Evolutionary conservation across 2,113 vertebrate genomes (phyloP).

Genomic region (Pionites leucogaster): DNA sequence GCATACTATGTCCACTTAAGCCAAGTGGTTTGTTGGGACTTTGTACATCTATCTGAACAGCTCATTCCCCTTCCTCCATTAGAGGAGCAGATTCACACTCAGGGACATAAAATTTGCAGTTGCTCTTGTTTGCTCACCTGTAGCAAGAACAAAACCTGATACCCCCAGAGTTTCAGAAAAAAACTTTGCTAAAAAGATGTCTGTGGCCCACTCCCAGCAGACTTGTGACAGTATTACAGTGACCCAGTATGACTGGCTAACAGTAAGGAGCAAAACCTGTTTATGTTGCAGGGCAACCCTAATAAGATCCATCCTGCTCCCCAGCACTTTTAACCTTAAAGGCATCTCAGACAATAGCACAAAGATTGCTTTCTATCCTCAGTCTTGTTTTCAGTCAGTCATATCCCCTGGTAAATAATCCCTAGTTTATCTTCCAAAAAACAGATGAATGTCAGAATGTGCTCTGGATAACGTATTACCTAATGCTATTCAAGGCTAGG

Average conservation of each 20-base stretch:
- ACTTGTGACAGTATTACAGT: background rate
- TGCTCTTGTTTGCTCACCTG: background rate
- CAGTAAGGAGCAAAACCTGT: background rate
- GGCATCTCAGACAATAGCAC: background rate
- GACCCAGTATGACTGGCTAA: background rate
- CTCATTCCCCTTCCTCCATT: background rate
- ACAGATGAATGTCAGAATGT: background rate
- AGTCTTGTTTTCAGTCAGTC: background rate
- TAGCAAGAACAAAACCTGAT: background rate
- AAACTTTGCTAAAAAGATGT: background rate
- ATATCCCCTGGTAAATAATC: background rate
- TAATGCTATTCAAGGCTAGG: slow-evolving; percentile 23
- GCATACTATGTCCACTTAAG: background rate
- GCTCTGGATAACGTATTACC: slow-evolving; percentile 4
- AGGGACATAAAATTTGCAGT: background rate
- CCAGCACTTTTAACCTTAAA: background rate
- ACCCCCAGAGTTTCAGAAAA: background rate
- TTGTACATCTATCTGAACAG: background rate
- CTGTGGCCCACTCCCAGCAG: background rate
- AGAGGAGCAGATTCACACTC: background rate
- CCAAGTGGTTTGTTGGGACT: background rate
- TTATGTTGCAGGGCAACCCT: background rate
- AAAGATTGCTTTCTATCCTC: background rate
- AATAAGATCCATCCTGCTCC: background rate
- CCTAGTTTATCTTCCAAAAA: slow-evolving; percentile 21